Evolutionary conservation across 2,113 vertebrate species (phyloP).

Genomic region (Cettia cetti): DNA sequence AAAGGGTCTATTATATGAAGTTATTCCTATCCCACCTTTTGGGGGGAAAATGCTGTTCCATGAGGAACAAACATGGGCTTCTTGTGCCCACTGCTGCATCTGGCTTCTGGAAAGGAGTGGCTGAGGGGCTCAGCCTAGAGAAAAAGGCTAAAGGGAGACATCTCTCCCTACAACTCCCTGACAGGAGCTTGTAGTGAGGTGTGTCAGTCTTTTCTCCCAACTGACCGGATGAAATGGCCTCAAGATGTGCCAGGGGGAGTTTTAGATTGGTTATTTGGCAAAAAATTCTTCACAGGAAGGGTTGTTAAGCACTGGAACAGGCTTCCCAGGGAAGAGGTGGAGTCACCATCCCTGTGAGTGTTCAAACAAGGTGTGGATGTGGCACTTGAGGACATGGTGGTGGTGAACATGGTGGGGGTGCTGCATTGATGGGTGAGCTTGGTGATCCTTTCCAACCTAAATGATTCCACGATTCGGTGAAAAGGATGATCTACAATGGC

Average conservation of each 20-base stretch:
- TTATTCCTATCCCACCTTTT: neutral
- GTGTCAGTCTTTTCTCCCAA: neutral
- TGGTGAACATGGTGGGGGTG: too few relatives aligned
- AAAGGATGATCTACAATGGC: neutral
- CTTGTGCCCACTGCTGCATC: neutral
- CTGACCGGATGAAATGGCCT: neutral
- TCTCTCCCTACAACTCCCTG: neutral
- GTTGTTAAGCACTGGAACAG: neutral
- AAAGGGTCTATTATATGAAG: constrained; percentile 21
- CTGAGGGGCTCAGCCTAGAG: neutral
- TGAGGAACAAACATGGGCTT: neutral
- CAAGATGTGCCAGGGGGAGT: neutral
- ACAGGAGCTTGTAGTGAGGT: neutral
- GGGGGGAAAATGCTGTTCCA: neutral
- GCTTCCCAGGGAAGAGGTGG: neutral
- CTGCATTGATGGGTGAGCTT: accelerated
- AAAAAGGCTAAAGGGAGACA: neutral
- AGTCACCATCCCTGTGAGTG: neutral
- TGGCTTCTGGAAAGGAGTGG: neutral
- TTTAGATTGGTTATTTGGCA: neutral
- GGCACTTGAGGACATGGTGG: neutral
- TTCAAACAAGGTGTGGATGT: neutral
- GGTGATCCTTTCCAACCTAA: neutral
- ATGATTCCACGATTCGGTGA: neutral
- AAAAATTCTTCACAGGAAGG: neutral